These are phyloP conservation scores for Lophotriccus pileatus DNA, from an alignment of 2,797 vertebrate genomes.

Conservation along the genomic window DNA sequence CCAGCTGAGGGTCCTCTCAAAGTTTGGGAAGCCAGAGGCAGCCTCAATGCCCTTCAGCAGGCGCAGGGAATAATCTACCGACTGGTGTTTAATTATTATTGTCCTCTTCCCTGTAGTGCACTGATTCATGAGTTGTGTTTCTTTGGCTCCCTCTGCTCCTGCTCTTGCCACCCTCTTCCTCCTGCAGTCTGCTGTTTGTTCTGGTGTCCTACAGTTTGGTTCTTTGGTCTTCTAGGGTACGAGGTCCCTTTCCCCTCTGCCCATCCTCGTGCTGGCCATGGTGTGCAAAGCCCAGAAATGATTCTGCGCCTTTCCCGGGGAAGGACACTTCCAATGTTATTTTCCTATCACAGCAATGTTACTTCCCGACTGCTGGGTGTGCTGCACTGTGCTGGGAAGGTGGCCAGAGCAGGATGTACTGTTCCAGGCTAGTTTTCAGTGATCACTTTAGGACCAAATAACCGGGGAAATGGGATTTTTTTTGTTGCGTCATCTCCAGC, in stretches of 20 bases:
- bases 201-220: not conserved
- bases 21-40: not conserved
- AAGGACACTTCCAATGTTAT: not conserved
- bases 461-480: not conserved
- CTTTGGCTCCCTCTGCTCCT: not conserved
- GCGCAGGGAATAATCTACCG: not conserved
- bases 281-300: not conserved
- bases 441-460: not conserved
- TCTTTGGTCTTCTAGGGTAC: not conserved
- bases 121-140: not conserved
- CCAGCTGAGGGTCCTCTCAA: not conserved
- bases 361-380: not conserved
- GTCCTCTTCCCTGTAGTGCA: not conserved
- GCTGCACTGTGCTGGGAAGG: conserved; percentile 1
- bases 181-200: not conserved
- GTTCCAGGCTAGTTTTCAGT: not conserved
- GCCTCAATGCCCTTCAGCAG: not conserved
- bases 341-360: not conserved
- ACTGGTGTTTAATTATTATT: not conserved
- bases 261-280: fast-evolving
- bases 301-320: not conserved
- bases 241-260: not conserved
- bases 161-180: not conserved
- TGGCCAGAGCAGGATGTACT: conserved; percentile 19
- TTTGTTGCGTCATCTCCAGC: not conserved